A percentile compares a stretch with the other conserved stretches of the same genome.
Conservation (phyloP, 2,113 vertebrate genomes). For the Lepus timidus region DNA sequence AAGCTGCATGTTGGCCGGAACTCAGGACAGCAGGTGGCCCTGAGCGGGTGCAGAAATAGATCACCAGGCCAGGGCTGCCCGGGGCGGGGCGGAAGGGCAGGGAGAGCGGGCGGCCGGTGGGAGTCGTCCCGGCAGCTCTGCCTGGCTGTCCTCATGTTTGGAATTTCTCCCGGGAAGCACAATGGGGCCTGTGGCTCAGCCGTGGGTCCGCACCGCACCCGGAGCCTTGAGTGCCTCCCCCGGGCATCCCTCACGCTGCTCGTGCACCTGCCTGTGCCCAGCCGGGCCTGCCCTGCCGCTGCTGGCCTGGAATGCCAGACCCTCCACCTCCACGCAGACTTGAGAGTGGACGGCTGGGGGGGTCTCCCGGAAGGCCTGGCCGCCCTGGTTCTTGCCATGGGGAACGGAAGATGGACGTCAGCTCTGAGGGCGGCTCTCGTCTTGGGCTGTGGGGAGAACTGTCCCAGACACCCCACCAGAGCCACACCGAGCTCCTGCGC, state of each 20-base stretch:
- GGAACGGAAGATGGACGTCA: neutral
- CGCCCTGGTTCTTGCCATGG: neutral
- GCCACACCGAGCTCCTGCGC: neutral
- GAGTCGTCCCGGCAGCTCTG: neutral
- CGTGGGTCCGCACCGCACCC: accelerated
- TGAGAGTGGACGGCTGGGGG: neutral
- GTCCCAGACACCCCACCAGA: accelerated
- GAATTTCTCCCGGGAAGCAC: neutral
- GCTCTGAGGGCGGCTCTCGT: neutral
- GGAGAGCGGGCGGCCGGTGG: neutral
- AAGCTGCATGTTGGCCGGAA: no score
- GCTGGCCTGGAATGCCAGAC: neutral
- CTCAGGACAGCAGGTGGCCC: neutral
- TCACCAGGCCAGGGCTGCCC: neutral
- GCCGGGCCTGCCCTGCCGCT: neutral
- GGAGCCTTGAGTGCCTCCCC: neutral
- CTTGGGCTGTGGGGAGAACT: neutral
- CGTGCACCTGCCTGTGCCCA: neutral
- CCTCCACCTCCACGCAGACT: neutral
- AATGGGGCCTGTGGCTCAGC: neutral
- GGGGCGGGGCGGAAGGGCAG: neutral
- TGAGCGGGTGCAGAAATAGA: neutral
- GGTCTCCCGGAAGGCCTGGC: neutral
- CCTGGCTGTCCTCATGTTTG: neutral
- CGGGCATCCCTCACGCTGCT: neutral